phyloP scores from a whole-genome alignment of 2,113 vertebrate genomes.

The Talpa occidentalis region DNA sequence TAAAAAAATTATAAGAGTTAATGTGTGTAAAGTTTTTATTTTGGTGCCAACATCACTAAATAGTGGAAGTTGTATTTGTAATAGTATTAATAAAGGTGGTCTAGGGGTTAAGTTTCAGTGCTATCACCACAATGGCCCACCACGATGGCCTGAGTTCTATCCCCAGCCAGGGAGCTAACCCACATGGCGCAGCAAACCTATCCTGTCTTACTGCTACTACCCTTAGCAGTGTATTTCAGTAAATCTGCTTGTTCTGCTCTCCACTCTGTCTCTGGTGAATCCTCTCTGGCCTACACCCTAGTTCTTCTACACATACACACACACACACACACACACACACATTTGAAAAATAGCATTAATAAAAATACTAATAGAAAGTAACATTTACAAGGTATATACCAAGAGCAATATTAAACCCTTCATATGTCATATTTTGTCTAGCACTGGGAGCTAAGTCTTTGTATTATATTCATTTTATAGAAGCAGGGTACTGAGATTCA shows the following conservation, averaged over 20 bases:
- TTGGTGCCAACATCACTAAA: neutral
- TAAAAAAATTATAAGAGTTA: neutral
- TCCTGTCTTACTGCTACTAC: no score
- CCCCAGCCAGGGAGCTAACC: no score
- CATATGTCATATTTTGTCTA: fast-evolving
- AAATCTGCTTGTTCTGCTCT: no score
- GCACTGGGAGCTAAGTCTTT: neutral
- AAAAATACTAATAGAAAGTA: neutral
- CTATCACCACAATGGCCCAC: no score
- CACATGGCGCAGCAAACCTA: no score
- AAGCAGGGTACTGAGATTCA: neutral
- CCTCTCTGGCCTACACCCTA: no score
- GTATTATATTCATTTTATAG: neutral
- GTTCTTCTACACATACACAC: no score
- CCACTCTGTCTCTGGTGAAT: no score
- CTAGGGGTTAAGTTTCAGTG: no score
- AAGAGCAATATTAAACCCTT: neutral
- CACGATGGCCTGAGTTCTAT: no score
- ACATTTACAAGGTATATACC: neutral
- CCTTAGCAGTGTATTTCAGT: no score
- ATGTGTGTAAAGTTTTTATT: neutral
- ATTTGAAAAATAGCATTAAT: neutral
- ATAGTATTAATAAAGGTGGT: neutral
- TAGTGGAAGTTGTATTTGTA: neutral
- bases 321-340: no score